These are phyloP conservation scores for Perdita meconis DNA, from an alignment of 2,888 invertebrate genomes.

Conservation along the genomic window DNA sequence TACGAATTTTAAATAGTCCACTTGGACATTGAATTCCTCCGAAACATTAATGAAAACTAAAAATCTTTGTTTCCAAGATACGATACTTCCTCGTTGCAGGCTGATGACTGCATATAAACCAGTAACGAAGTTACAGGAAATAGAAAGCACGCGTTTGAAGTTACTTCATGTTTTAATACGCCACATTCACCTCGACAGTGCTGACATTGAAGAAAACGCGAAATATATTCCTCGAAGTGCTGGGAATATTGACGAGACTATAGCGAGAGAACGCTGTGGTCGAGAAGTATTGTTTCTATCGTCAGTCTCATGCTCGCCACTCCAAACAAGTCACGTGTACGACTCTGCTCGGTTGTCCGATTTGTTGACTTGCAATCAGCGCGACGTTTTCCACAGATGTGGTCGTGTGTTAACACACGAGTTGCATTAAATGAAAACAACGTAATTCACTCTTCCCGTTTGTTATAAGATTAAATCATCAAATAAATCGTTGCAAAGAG, in stretches of 20 bases:
- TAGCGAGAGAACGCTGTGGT: too few species aligned
- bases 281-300: neutral
- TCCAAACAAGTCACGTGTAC: conserved; percentile 42
- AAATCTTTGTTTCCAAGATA: neutral
- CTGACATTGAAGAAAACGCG: too few species aligned
- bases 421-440: neutral
- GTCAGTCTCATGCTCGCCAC: neutral
- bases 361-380: conserved; percentile 47
- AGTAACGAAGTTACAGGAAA: too few species aligned
- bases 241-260: too few species aligned
- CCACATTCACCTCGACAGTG: too few species aligned
- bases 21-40: too few species aligned
- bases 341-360: conserved; percentile 32
- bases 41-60: neutral
- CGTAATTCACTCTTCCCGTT: conserved; percentile 10
- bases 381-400: conserved; percentile 11
- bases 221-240: too few species aligned
- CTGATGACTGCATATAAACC: too few species aligned
- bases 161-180: too few species aligned
- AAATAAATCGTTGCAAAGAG: neutral
- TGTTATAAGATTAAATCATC: neutral
- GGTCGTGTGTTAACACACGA: conserved; percentile 2
- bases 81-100: too few species aligned
- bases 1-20: neutral
- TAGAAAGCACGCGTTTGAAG: too few species aligned